Conservation (phyloP, 1,140 invertebrate genomes). For the Coboldia fuscipes region DNA sequence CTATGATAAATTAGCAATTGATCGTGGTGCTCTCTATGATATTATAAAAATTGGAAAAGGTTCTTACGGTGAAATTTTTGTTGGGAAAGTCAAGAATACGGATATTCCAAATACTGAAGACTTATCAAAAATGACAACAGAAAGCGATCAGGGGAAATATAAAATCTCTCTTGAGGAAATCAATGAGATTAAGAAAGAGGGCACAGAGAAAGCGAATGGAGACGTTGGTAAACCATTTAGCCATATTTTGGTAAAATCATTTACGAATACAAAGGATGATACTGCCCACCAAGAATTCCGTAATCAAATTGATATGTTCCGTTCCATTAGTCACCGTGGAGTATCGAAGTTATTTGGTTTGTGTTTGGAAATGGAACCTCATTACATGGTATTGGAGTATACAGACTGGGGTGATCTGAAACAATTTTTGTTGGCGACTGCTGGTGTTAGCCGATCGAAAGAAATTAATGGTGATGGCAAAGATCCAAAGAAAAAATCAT, state of each 20-base stretch:
- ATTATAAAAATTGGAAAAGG: constrained; percentile 67
- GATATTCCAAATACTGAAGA: constrained; percentile 12
- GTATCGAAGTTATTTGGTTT: constrained; percentile 58
- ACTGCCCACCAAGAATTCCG: constrained; percentile 58
- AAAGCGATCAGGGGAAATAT: constrained; percentile 18
- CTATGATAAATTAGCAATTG: constrained; percentile 54
- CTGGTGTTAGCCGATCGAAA: too few species aligned
- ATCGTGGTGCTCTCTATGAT: constrained; percentile 50
- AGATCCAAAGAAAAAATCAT: constrained; percentile 12
- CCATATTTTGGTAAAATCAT: constrained; percentile 14
- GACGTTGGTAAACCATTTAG: constrained; percentile 7
- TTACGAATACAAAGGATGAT: constrained; percentile 44
- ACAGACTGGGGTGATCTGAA: constrained; percentile 93
- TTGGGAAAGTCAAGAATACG: constrained; percentile 26
- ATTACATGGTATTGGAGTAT: constrained; percentile 76
- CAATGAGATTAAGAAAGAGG: constrained; percentile 21
- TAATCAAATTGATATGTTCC: constrained; percentile 66
- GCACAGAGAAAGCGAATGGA: too few species aligned
- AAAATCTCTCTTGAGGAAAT: constrained; percentile 20
- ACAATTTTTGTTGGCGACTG: constrained; percentile 72
- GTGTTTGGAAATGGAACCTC: constrained; percentile 63
- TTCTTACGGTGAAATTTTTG: constrained; percentile 74
- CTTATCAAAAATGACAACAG: constrained; percentile 9
- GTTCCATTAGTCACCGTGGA: constrained; percentile 57
- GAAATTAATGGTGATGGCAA: constrained; percentile 9